Evolutionary conservation across 2,797 vertebrate genomes (phyloP).

Genomic region (Eutrigla gurnardus): DNA sequence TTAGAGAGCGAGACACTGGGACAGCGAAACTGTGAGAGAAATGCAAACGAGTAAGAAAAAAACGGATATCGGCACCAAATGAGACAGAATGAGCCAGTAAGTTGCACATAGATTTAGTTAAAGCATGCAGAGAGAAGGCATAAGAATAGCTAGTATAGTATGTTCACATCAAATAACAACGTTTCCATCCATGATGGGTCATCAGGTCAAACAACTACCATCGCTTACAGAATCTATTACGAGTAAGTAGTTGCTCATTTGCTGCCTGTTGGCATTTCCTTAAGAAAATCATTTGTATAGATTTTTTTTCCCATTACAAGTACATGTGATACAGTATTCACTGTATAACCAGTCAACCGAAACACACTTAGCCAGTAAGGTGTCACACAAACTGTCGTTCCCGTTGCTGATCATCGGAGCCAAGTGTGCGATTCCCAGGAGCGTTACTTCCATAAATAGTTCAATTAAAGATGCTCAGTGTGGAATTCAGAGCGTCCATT

Average conservation of each 20-base stretch:
- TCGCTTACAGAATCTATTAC: not conserved
- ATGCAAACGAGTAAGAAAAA: slow-evolving; percentile 33
- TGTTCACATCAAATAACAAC: not conserved
- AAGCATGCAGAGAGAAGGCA: not conserved
- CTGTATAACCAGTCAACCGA: not conserved
- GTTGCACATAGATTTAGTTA: slow-evolving; percentile 14
- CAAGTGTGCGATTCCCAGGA: not conserved
- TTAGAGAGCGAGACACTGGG: slow-evolving; percentile 29
- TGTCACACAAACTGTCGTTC: no score
- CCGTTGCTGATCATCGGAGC: not conserved
- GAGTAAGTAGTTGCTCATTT: not conserved
- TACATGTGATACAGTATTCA: not conserved
- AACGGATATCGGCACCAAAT: slow-evolving; percentile 35
- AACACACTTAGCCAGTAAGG: no score
- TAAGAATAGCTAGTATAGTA: not conserved
- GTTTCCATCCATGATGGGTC: not conserved
- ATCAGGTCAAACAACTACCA: not conserved
- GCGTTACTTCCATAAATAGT: not conserved
- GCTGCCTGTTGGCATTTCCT: not conserved
- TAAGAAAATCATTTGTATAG: not conserved
- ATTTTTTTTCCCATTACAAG: not conserved
- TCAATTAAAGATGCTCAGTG: no score
- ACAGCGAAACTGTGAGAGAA: slow-evolving; percentile 46
- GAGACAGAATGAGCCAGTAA: slow-evolving; percentile 15
- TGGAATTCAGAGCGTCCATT: no score